Conservation (phyloP, 37 sponge, comb jelly and placozoan species). For the Theonella swinhoei region DNA sequence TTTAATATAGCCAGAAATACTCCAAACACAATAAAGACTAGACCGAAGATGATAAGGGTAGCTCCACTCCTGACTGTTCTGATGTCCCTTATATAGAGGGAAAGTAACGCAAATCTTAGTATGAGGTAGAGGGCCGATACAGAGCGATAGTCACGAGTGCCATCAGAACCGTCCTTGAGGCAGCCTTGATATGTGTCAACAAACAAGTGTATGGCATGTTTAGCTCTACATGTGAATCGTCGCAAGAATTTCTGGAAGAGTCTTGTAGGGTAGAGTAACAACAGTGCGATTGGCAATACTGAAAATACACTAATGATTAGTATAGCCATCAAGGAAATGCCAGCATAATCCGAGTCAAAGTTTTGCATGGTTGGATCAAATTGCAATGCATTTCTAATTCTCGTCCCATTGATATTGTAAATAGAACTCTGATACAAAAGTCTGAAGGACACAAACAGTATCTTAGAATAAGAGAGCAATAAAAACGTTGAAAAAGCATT, state of each 20-base stretch:
- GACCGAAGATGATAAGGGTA: neutral
- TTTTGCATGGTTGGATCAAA: slow-evolving; percentile 14
- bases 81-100: neutral
- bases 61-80: neutral
- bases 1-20: no score
- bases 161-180: slow-evolving; percentile 14
- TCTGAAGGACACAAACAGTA: neutral
- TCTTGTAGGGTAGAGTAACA: slow-evolving; percentile 17
- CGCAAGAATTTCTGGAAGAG: neutral
- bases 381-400: neutral
- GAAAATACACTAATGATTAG: neutral
- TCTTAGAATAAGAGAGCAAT: slow-evolving; percentile 8
- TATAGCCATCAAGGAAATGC: neutral
- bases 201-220: neutral
- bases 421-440: neutral
- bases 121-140: slow-evolving; percentile 5
- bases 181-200: slow-evolving; percentile 31
- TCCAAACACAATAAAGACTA: neutral
- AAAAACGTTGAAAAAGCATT: slow-evolving; percentile 19
- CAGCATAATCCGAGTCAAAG: neutral
- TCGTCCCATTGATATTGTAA: neutral
- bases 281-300: neutral
- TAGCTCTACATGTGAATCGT: neutral
- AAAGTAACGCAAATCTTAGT: neutral
- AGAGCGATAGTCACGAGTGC: neutral